These are phyloP conservation scores for Isaurus tuberculatus DNA, from an alignment of 92 coral and sea anemone genomes.

Conservation along the genomic window DNA sequence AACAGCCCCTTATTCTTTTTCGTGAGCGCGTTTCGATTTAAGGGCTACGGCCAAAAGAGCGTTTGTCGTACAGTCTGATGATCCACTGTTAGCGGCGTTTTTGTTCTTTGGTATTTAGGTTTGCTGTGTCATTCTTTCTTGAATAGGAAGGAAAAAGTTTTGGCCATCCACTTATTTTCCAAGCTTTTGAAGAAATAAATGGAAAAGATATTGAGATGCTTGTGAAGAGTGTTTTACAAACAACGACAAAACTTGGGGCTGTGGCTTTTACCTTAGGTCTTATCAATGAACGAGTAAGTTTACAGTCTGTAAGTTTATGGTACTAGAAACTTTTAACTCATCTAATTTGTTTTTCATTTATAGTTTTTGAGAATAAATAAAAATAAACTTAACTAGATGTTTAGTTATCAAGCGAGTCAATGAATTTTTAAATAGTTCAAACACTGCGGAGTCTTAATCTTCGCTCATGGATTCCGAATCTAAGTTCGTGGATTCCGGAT, in stretches of 20 bases:
- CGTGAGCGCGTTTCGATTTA: too few relatives aligned
- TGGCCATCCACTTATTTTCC: slow-evolving; percentile 13
- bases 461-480: too few relatives aligned
- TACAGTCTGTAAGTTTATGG: too few relatives aligned
- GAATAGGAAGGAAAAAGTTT: slow-evolving; percentile 8
- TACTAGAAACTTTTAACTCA: not conserved
- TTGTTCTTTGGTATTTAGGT: too few relatives aligned
- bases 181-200: not conserved
- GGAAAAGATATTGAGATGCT: slow-evolving; percentile 35
- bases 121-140: not conserved
- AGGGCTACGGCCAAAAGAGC: too few relatives aligned
- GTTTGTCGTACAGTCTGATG: not conserved
- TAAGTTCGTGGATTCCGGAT: too few relatives aligned
- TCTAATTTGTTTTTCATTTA: not conserved
- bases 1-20: too few relatives aligned
- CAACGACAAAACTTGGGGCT: not conserved
- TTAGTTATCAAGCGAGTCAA: too few relatives aligned
- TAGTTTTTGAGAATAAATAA: too few relatives aligned
- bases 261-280: slow-evolving; percentile 3
- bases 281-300: slow-evolving; percentile 5
- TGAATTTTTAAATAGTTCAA: too few relatives aligned
- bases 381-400: too few relatives aligned
- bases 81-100: not conserved
- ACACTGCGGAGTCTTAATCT: too few relatives aligned
- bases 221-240: slow-evolving; percentile 1